Base-by-base conservation (phyloP, 2,888 invertebrate species). In the Lasioglossum figueresi region DNA sequence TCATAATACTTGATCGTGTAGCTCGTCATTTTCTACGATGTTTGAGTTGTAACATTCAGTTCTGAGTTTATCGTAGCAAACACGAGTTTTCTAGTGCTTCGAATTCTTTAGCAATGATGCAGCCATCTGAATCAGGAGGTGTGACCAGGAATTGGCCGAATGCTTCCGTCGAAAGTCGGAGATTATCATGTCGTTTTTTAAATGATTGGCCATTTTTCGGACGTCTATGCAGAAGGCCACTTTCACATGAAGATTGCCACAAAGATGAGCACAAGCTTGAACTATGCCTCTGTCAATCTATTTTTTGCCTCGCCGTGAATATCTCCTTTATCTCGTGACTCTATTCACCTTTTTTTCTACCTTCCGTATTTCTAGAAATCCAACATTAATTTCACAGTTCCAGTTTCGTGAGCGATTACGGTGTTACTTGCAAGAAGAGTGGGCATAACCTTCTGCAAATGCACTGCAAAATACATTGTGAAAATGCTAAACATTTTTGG, bases 171-270 rank as follows among this genome's bases (percentile, higher is more conserved):
- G 70, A 75, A 82, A 82, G 76, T 56, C 56, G 56, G 12, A 23
- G 23, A 31, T 37, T 16, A 71, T 40, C 37, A 27, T 31, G 37
- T 19, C 34, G 45, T 72, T 34, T 52, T 48, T 40, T 75, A 66
- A 45, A 74, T 66, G 37, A 63, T 79, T 59, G 77, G 77, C 45
- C 75, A 85, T 85, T 77, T 85, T 75, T 81, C 16, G 78, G 66
- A 68, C 19, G 27, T 63, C 70, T 45, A 43, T 75, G 34, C 72
- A 70, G 76, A 75, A 90, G 88, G 89, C 87, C 85, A 87, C 91
- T 91, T 91, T 91, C 91, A 90, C 90, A 86, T 86, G 82, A 88
- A 81, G 63, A 43, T 40, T 19, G 45, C 48, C 48, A 68, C 12
- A 77, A 68, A 59, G 76, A 80, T 63, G 79, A 79, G 73, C 86